Evolutionary conservation across 2,113 vertebrate genomes (phyloP).

Genomic region (Lates calcarifer): DNA sequence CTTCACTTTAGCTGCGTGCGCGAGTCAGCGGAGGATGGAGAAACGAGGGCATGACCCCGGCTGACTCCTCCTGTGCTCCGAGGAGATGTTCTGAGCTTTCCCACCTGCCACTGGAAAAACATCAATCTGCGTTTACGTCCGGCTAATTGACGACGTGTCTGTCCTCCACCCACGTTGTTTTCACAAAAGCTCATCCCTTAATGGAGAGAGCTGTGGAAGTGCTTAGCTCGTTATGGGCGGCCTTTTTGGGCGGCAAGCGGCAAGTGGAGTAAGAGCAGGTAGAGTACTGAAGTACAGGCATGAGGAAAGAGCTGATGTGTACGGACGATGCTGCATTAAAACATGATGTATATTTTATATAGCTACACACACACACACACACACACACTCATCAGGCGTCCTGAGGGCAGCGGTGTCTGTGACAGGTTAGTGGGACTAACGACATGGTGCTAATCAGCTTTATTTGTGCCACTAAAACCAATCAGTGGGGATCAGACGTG

Average conservation of each 20-base stretch:
- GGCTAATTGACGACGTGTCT: not conserved
- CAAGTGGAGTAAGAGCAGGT: too few species aligned
- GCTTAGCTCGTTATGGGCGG: too few species aligned
- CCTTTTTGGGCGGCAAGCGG: too few species aligned
- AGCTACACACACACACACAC: not conserved
- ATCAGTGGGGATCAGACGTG: constrained; percentile 91
- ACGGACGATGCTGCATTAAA: not conserved
- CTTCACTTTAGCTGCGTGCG: not conserved
- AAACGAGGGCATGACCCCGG: constrained; percentile 7
- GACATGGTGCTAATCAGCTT: constrained; percentile 92
- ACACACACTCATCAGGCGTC: not conserved
- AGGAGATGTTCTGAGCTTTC: constrained; percentile 2
- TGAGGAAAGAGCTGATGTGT: not conserved
- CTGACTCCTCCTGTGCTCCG: not conserved
- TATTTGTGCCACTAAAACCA: constrained; percentile 91
- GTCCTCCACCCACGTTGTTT: constrained; percentile 1
- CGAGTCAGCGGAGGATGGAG: not conserved
- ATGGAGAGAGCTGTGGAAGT: too few species aligned
- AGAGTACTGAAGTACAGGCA: too few species aligned
- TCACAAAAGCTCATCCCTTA: too few species aligned
- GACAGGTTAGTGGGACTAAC: constrained; percentile 85
- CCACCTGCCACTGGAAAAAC: constrained; percentile 33
- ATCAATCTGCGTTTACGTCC: not conserved
- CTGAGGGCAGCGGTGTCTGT: constrained; percentile 79
- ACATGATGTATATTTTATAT: not conserved